A percentile compares a stretch with the other conserved stretches of the same genome.
phyloP scores from a whole-genome alignment of 1,140 invertebrate species.

The Laupala kohalensis region DNA sequence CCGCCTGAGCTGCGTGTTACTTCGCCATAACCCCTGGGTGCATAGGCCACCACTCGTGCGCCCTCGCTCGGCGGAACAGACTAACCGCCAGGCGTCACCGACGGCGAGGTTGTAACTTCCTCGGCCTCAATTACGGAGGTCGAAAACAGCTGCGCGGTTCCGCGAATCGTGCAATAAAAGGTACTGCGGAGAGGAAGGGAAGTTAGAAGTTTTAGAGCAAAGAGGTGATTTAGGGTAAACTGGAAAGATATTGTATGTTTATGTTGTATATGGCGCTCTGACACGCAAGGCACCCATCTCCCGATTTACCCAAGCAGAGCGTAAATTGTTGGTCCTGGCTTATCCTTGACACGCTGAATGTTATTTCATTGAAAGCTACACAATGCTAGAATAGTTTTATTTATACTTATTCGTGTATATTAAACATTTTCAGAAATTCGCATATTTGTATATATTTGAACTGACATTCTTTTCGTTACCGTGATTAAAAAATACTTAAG shows the following conservation, averaged over 20 bases:
- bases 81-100: not conserved
- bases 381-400: too few relatives aligned
- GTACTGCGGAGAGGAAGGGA: too few relatives aligned
- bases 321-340: too few relatives aligned
- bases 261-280: not conserved
- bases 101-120: too few relatives aligned
- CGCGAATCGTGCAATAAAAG: not conserved
- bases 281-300: not conserved
- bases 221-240: not conserved
- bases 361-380: too few relatives aligned
- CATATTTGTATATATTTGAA: too few relatives aligned
- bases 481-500: too few relatives aligned
- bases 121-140: not conserved
- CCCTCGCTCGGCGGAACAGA: not conserved
- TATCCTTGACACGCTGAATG: too few relatives aligned
- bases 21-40: not conserved
- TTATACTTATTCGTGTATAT: too few relatives aligned
- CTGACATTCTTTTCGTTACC: too few relatives aligned
- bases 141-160: not conserved
- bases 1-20: not conserved
- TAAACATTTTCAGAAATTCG: too few relatives aligned
- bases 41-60: not conserved
- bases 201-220: not conserved
- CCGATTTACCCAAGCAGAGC: too few relatives aligned
- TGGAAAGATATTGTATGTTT: not conserved